Base-by-base conservation (phyloP, 1,140 invertebrate genomes). In the Andricus grossulariae region DNA sequence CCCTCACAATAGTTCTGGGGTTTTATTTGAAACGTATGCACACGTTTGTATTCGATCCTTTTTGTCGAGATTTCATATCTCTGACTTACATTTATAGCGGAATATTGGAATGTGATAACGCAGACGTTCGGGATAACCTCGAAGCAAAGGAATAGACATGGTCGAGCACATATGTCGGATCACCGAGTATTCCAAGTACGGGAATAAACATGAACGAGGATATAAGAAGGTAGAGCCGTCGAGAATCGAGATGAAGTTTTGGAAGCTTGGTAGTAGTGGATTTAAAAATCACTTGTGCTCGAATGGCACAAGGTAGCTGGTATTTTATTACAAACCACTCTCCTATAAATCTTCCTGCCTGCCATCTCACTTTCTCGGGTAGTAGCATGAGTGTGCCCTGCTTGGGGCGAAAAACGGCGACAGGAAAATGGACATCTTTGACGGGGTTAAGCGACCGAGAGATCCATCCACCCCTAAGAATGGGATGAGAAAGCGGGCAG, bases 281-380 rank as follows among this genome's bases (percentile, higher is more conserved):
- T 79, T 79, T 75, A 79, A 79, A 79, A 79, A 54, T 79, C 77
- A 50, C 55, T 75, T 50, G 71, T 7, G 55, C 15, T 18, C 18
- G 60, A 49, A 71, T n/a, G 45, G 5, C 16, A 19, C 50, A 32
- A 6, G 45, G 19, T 39, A 57, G 39, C 25, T 19, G 72, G 25
- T 76, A 80, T 82, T 76, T 72, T 74, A 80, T 80, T 82, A 80
- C 78, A 78, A 76, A 78, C 50, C 60, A 80, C 60, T 70, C 60
- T 18, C 18, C 74, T 70, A 82, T 80, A 82, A 82, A 82, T 80
- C 80, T 81, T 76, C 15, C 50, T 16, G 18, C 10, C 60, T 50
- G 57, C 57, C n/a, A 19, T 19, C 15, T 66, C 32, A 60, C 32
- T 55, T 13, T 49, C 54, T 21, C 6, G 1, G 18, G 50, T 15